Base-by-base conservation (phyloP, 2,888 invertebrate species). In the Pyrochroa serraticornis region DNA sequence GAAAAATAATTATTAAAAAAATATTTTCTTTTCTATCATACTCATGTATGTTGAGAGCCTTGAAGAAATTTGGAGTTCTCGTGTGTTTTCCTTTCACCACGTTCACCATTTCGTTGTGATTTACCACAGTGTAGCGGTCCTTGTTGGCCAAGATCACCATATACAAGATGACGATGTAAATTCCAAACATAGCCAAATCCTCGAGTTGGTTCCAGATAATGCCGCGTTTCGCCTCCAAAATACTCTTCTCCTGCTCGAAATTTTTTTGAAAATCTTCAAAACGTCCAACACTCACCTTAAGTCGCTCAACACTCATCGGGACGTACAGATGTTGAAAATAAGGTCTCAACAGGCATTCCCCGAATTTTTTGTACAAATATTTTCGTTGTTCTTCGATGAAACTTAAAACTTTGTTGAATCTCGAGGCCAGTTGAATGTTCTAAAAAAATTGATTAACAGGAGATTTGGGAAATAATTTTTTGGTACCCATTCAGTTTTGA, bases 161-260 rank as follows among this genome's bases (percentile, higher is more conserved):
- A 48, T 73, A 74, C 36, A 74, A 52, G 6, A 74, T 58, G 2
- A 65, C 5, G 2, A 70, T 69, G 42, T 73, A 74, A 2, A 70
- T 39, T 1, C 63, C 48, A 38, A 71, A 70, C 71, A 72, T 71
- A 1, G 68, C 13, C 14, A 74, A 35, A 44, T 73, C 72, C 52
- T 69, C 65, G 1, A 72, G 22, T 12, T 57, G 44, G n/a, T 51
- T 35, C 2, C 34, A 30, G 10, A 57, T 49, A 8, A 12, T 12
- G 9, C 12, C 10, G 1, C 56, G 47, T 33, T 41, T 14, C 7
- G 22, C 39, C 3, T 46, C 34, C 2, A 46, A 41, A 30, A 30
- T n/a, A 35, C 41, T 38, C 22, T 35, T 39, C 46, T 53, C 10
- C 13, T 39, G 31, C 10, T 7, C 22, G 33, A 13, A 14, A 22